phyloP scores from a whole-genome alignment of 1,140 invertebrate species.

The Drosophila rufa region DNA sequence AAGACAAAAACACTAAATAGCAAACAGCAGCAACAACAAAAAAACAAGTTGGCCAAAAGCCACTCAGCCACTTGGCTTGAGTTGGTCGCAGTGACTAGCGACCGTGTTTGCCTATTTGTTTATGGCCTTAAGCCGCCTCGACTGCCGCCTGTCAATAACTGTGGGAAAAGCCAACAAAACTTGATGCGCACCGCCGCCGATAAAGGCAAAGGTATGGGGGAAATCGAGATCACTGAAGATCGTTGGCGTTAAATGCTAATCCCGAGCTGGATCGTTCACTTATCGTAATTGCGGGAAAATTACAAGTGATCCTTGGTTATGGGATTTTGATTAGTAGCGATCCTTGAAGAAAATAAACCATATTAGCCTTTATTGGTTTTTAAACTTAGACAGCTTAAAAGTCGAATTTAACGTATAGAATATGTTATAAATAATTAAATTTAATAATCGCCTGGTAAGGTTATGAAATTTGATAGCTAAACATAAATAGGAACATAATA shows the following conservation, averaged over 20 bases:
- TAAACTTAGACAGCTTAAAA: neutral
- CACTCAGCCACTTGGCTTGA: conserved; percentile 63
- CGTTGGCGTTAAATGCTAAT: conserved; percentile 42
- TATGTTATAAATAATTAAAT: neutral
- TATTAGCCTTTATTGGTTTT: too few species aligned
- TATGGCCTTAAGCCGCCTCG: conserved; percentile 75
- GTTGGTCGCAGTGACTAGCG: conserved; percentile 54
- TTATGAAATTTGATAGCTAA: neutral
- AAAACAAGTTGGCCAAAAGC: conserved; percentile 71
- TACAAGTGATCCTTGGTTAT: conserved; percentile 4
- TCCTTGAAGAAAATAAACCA: neutral
- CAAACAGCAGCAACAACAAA: conserved; percentile 43
- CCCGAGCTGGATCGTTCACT: conserved; percentile 1
- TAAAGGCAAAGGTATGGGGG: conserved; percentile 1
- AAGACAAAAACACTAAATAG: conserved; percentile 48
- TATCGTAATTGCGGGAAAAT: conserved; percentile 2
- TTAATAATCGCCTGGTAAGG: neutral
- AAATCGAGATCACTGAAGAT: conserved; percentile 41
- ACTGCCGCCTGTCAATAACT: conserved; percentile 72
- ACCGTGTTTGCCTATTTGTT: conserved; percentile 76
- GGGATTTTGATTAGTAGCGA: neutral
- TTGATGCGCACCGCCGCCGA: conserved; percentile 32
- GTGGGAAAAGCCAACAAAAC: conserved; percentile 81
- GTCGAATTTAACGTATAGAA: too few species aligned
- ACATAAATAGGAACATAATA: neutral